Base-by-base conservation (phyloP, 1,140 invertebrate genomes). In the Nebria ingens region DNA sequence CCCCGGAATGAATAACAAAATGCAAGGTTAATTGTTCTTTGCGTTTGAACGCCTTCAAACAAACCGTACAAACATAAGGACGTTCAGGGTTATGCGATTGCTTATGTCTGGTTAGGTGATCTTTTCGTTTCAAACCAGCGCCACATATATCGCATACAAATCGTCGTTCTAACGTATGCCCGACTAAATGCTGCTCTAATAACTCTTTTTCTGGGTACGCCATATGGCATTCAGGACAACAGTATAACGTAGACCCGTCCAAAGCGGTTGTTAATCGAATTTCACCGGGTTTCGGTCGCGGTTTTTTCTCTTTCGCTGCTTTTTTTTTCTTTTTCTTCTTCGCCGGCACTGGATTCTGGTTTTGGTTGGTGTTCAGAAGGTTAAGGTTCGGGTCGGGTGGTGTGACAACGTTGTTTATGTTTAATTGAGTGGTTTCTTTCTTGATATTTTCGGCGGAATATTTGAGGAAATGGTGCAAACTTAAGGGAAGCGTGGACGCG, bases 81-180 rank as follows among this genome's bases (percentile, higher is more conserved):
- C 86, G 73, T 64, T 88, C 86, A 0, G 86, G 84, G 73, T 87
- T 88, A 68, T 89, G 87, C 53, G 83, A 86, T 63, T 88, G 85
- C 65, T 88, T 88, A 70, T 89, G 87, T 19, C 87, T 78, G 3
- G 85, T 87, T 34, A 89, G 67, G 64, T 89, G 87, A 68, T 89
- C 87, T 68, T 89, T 89, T 22, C 87, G 78, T 64, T 91, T 90
- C 4, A 91, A 69, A 6, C 86, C 87, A 15, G 86, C 87, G 55
- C 89, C 88, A 61, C 88, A 91, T 21, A 90, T 89, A 65, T 89
- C 87, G 70, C 87, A 91, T 19, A 91, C 86, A 63, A 89, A 91
- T 64, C 81, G 75, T 61, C 86, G 75, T 63, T 89, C 86, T 62
- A 88, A 76, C 42, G 85, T 89, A 67, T 91, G 88, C 1, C 86